Conservation (phyloP, 2,888 invertebrate species). For the Chalcis sispes region DNA sequence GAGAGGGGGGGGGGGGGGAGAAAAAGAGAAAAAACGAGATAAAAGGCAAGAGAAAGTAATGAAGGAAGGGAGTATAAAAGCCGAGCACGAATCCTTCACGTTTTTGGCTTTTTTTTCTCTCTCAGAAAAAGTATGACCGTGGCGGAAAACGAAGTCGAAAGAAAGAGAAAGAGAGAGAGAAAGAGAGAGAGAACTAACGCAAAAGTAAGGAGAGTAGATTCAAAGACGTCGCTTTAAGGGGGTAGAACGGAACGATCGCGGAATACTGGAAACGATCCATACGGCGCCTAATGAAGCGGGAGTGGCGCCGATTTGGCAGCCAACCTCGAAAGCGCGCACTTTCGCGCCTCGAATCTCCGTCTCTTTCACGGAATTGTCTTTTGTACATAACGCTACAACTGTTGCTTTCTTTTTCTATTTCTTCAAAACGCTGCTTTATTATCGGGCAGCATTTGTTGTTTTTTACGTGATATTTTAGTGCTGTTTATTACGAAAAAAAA, state of each 20-base stretch:
- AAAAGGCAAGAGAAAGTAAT: neutral
- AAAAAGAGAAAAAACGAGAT: neutral
- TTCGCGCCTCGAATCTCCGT: neutral
- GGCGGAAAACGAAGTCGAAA: neutral
- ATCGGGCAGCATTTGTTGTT: neutral
- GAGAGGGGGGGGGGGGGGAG: neutral
- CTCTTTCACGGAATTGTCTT: neutral
- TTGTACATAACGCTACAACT: neutral
- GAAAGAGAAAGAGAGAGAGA: neutral
- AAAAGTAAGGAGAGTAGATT: no score
- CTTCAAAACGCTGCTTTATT: neutral
- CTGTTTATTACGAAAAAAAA: no score
- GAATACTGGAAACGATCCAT: slow-evolving; percentile 19
- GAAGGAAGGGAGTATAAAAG: neutral
- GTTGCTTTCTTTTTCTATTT: slow-evolving; percentile 1
- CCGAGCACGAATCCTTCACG: neutral
- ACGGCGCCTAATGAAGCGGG: slow-evolving; percentile 35
- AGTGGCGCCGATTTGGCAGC: slow-evolving; percentile 24
- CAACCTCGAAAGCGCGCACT: neutral
- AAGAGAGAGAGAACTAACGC: neutral
- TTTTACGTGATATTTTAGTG: no score
- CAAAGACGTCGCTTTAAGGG: slow-evolving; percentile 18
- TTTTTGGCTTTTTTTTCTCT: no score
- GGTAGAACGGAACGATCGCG: neutral
- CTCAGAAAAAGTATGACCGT: neutral